Base-by-base conservation (phyloP, 1,140 invertebrate species). In the Euglossa dilemma region DNA sequence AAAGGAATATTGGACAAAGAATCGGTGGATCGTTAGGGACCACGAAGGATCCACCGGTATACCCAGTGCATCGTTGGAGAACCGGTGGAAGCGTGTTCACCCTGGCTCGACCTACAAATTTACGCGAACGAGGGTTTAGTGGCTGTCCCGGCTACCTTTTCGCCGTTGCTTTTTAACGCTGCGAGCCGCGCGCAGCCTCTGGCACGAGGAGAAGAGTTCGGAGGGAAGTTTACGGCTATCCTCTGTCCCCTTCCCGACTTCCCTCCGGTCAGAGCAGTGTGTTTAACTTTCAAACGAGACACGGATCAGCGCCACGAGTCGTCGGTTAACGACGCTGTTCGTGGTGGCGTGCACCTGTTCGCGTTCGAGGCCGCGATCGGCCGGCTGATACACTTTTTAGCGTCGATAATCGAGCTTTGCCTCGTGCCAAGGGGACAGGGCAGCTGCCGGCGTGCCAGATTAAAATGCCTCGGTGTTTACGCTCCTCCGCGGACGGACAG, bases 321-420 rank as follows among this genome's bases (percentile, higher is more conserved):
- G 47, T 23, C 18, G 45, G 64, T 74, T 66, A 74, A 74, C 71
- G 71, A 66, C 25, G 56, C 50, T 45, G 57, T 64, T 25, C 80
- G 80, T 75, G 71, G 80, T 74, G 80, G 52, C 67, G 43, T 20
- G 69, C 80, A 81, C 80, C 80, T 81, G 80, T 76, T 63, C 79
- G 25, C 54, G 23, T 52, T 12, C 50, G 52, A 20, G 43, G 20
- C 45, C 28, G 57, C 57, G 69, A 80, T 75, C 47, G 61, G 61
- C 50, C 43, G 18, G 43, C 57, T 28, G 61, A 57, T 81, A 81
- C 63, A 81, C 61, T 76, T 81, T 81, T 76, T 50, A 64, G n/a
- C 70, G n/a, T 66, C 12, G 52, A 63, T 36, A 28, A 81, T 76
- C 80, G 61, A 63, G 59, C 36, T 52, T 80, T 54, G 80, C 63